Percentiles rank a stretch among this genome's conserved stretches.
These are phyloP conservation scores for Epistrophe eligans DNA, from an alignment of 2,888 invertebrate species.

Conservation along the genomic window DNA sequence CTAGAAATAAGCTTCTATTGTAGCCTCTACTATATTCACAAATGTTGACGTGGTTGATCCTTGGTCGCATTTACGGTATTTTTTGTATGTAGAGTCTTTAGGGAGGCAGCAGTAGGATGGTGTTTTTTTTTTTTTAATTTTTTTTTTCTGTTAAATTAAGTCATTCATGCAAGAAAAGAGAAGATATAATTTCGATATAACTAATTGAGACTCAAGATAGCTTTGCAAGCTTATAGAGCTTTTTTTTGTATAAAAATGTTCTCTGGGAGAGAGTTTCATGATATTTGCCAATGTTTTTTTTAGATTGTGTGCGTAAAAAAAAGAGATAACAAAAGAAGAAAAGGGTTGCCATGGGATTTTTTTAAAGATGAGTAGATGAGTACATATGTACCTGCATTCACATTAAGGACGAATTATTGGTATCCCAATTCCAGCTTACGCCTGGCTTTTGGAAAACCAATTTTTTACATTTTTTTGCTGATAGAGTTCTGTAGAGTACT, in stretches of 20 bases:
- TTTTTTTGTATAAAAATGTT: neutral
- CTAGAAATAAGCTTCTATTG: conserved; percentile 31
- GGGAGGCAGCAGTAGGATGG: neutral
- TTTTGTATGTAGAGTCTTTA: neutral
- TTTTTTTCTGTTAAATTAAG: conserved; percentile 36
- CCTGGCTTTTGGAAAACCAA: no score
- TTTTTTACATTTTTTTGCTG: no score
- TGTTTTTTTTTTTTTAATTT: neutral
- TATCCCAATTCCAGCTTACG: no score
- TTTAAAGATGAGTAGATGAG: no score
- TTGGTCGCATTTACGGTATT: conserved; percentile 26
- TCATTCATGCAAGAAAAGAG: conserved; percentile 52
- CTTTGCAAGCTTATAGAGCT: conserved; percentile 42
- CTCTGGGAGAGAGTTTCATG: conserved; percentile 12
- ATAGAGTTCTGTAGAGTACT: no score
- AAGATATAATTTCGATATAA: conserved; percentile 28
- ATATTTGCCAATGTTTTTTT: neutral
- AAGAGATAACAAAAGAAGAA: neutral
- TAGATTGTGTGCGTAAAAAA: conserved; percentile 12
- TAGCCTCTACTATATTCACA: conserved; percentile 33
- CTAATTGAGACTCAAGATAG: conserved; percentile 45
- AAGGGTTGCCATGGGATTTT: conserved; percentile 17
- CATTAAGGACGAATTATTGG: no score
- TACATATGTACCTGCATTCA: no score
- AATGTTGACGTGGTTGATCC: conserved; percentile 64